phyloP scores from a whole-genome alignment of 2,113 vertebrate species.

The Cheilinus undulatus region DNA sequence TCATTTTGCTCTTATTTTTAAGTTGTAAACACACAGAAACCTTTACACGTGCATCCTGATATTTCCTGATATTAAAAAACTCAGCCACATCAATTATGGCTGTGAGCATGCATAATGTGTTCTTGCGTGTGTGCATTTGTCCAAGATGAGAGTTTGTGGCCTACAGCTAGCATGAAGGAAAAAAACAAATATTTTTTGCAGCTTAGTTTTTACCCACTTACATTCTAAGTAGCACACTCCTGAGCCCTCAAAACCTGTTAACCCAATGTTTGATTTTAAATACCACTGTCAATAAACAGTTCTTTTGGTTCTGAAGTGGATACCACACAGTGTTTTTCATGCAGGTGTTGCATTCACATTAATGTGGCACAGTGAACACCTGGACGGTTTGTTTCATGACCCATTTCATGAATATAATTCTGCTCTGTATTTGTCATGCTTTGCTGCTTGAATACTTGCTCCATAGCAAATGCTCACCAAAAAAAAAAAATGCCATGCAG shows the following conservation, averaged over 20 bases:
- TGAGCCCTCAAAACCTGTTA: conserved; percentile 32
- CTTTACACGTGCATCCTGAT: not conserved
- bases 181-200: conserved; percentile 4
- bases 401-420: conserved; percentile 7
- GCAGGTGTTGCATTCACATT: conserved; percentile 21
- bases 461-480: not conserved
- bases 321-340: conserved; percentile 4
- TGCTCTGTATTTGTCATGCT: conserved; percentile 15
- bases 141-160: not conserved
- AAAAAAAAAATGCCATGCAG: not conserved
- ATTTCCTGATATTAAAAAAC: conserved; percentile 10
- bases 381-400: conserved; percentile 28
- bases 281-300: conserved; percentile 12
- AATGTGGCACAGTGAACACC: conserved; percentile 9
- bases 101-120: conserved; percentile 30
- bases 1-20: not conserved
- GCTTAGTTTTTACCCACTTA: conserved; percentile 24
- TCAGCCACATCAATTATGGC: not conserved
- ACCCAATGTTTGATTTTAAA: conserved; percentile 32
- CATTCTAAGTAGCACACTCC: conserved; percentile 2
- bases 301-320: conserved; percentile 20
- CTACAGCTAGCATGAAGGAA: not conserved
- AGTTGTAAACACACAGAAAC: not conserved
- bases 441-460: conserved; percentile 1
- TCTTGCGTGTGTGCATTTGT: not conserved